Evolutionary conservation across 1,140 invertebrate species (phyloP).

Genomic region (Drosophila athabasca): DNA sequence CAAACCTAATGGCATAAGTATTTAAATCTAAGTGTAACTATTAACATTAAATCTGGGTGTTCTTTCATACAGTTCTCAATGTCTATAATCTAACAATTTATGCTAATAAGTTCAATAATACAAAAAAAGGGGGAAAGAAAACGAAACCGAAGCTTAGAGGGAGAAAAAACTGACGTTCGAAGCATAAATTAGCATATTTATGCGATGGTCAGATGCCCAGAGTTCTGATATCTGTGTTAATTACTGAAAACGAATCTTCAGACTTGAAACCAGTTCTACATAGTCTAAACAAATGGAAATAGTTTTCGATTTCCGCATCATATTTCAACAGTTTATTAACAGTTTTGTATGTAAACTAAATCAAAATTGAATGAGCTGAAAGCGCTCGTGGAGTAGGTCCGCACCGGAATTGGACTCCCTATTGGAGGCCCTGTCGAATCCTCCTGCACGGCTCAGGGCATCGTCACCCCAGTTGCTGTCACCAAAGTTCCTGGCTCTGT

Average conservation of each 20-base stretch:
- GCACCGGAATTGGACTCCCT: background rate
- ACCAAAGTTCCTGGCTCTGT: background rate
- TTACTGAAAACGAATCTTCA: slow-evolving; percentile 25
- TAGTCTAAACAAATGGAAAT: slow-evolving; percentile 7
- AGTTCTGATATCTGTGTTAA: slow-evolving; percentile 49
- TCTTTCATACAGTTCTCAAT: slow-evolving; percentile 22
- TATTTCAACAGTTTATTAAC: background rate
- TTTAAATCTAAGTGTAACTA: too few relatives aligned
- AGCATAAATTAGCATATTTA: slow-evolving; percentile 65
- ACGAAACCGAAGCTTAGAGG: too few relatives aligned
- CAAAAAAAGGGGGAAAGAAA: too few relatives aligned
- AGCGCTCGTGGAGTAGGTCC: background rate
- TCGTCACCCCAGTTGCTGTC: slow-evolving; percentile 16
- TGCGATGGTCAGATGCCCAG: slow-evolving; percentile 46
- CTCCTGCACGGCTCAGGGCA: background rate
- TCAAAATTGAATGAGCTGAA: slow-evolving; percentile 11
- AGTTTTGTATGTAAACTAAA: background rate
- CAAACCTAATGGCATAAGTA: too few relatives aligned
- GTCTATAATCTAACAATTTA: slow-evolving; percentile 20
- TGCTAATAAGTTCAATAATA: slow-evolving; percentile 35
- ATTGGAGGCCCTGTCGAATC: slow-evolving; percentile 12
- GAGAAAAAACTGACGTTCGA: background rate
- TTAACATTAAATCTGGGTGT: too few relatives aligned
- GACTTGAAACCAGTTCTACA: slow-evolving; percentile 1
- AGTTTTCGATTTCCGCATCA: slow-evolving; percentile 11